A percentile compares a stretch with the other conserved stretches of the same genome.
Conservation (phyloP, 2,113 vertebrate genomes). For the Megaceryle maxima region DNA sequence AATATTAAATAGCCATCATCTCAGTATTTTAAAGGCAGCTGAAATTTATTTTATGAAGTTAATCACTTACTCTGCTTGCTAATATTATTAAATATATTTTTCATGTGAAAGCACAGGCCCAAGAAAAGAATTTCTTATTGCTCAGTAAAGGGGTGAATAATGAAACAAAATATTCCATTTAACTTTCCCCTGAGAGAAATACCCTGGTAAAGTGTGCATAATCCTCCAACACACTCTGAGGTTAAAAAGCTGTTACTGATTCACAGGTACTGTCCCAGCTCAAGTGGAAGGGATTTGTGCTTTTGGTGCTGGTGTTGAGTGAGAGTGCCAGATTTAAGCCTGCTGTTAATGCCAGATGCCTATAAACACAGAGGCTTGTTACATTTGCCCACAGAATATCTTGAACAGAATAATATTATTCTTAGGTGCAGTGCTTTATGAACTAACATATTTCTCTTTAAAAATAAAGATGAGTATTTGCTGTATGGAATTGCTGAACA, state of each 20-base stretch:
- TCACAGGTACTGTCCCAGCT: background rate
- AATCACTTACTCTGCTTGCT: background rate
- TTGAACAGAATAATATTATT: background rate
- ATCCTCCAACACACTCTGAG: background rate
- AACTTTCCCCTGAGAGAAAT: constrained; percentile 53
- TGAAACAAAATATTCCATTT: background rate
- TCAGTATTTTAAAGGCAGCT: background rate
- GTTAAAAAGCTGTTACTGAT: constrained; percentile 8
- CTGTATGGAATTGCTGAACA: background rate
- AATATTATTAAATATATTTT: background rate
- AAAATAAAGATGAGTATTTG: background rate
- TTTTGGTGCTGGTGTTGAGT: constrained; percentile 41
- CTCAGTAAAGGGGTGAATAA: background rate
- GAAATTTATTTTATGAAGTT: background rate
- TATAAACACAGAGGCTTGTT: background rate
- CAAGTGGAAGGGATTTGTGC: constrained; percentile 27
- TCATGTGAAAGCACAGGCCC: background rate
- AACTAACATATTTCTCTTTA: background rate
- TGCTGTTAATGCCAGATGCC: background rate
- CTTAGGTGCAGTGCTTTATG: background rate
- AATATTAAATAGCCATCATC: background rate
- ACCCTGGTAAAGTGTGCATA: background rate
- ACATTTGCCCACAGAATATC: background rate
- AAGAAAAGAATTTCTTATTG: constrained; percentile 45
- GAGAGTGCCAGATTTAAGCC: background rate